phyloP scores from a whole-genome alignment of 1,140 invertebrate genomes.

The Hetaerina americana region DNA sequence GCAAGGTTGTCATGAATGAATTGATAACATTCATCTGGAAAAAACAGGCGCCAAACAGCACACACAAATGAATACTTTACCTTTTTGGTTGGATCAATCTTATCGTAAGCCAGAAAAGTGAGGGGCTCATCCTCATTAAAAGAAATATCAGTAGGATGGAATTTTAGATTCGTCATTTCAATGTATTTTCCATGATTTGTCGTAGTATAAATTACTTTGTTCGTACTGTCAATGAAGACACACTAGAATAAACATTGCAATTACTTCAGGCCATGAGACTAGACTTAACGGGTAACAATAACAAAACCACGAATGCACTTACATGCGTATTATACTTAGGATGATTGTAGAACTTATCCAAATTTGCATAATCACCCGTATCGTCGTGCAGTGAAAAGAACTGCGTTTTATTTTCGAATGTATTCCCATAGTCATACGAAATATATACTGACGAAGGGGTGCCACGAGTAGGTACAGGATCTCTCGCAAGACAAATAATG shows the following conservation, averaged over 20 bases:
- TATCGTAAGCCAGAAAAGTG: slow-evolving; percentile 54
- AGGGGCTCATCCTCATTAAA: slow-evolving; percentile 53
- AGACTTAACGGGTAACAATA: background rate
- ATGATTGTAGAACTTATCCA: slow-evolving; percentile 76
- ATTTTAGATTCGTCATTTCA: slow-evolving; percentile 41
- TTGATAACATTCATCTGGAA: slow-evolving; percentile 9
- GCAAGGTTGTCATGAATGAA: slow-evolving; percentile 6
- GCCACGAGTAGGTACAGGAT: slow-evolving; percentile 30
- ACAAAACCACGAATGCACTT: slow-evolving; percentile 28
- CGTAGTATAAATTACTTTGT: slow-evolving; percentile 66
- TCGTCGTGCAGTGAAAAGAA: slow-evolving; percentile 40
- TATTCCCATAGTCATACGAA: slow-evolving; percentile 73
- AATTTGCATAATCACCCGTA: slow-evolving; percentile 40
- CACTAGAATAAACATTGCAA: slow-evolving; percentile 44
- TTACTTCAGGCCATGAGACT: background rate
- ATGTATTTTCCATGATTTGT: slow-evolving; percentile 56
- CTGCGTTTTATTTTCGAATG: slow-evolving; percentile 59
- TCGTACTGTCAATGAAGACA: slow-evolving; percentile 65
- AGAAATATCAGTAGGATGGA: slow-evolving; percentile 60
- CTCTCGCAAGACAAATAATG: slow-evolving; percentile 69
- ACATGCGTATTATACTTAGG: slow-evolving; percentile 59
- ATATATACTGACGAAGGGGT: slow-evolving; percentile 61
- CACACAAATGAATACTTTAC: slow-evolving; percentile 34
- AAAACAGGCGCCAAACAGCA: background rate
- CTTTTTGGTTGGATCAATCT: slow-evolving; percentile 46